Base-by-base conservation (phyloP, 2,113 vertebrate genomes). In the Irena cyanogastra region DNA sequence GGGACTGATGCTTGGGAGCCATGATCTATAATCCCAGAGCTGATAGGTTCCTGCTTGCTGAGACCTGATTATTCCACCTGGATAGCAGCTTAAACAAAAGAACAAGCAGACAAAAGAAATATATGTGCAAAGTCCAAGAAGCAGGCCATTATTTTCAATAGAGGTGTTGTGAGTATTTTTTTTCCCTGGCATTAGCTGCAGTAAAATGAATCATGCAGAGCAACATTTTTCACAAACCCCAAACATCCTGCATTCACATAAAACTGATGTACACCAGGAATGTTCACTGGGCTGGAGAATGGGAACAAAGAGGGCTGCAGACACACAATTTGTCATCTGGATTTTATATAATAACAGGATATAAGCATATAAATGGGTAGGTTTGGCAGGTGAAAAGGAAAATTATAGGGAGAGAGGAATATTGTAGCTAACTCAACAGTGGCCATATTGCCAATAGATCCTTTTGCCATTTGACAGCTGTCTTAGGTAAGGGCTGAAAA, bases 351-450 rank as follows among this genome's bases (percentile, higher is more conserved):
- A 96, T 93, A 97, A 94, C 89, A 76, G 87, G 89, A 97, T 96
- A 95, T 96, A 95, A 96, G 97, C 96, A 96, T 96, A 96, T 90
- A 96, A 97, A 97, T 97, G 92, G 93, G 89, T 47, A 90, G 90
- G 92, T 94, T 96, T 97, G 97, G 94, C 97, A 97, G 93, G 95
- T 97, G 94, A 96, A 96, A 96, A 96, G 90, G 92, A 95, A 96
- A 96, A 96, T 97, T 95, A 94, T 61, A 94, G 93, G 92, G 90
- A 93, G 84, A 95, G 75, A 37, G 91, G 93, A 94, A 94, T 94
- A 91, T 79, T 84, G 90, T 94, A 91, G 87, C 95, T 95, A 96
- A 79, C 61, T 91, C 95, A 80, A 91, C 65, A 95, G 95, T 63
- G 84, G 94, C 92, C 96, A 90, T 91, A 91, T 87, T 87, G 91